phyloP scores from a whole-genome alignment of 2,113 vertebrate genomes.

The Pogonocichla stellata region DNA sequence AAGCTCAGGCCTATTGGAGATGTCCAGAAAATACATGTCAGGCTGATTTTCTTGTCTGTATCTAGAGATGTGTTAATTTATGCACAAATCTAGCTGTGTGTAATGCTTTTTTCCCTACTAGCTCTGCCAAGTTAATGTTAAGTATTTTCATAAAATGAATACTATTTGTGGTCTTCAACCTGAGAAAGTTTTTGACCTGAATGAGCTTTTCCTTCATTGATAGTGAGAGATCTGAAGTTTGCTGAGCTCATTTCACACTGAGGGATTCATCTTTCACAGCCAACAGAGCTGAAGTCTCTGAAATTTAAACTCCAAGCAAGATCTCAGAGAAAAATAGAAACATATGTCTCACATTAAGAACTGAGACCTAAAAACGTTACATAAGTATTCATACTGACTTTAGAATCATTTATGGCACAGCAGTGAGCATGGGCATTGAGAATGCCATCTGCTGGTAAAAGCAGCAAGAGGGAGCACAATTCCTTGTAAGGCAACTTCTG shows the following conservation, averaged over 20 bases:
- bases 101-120: not conserved
- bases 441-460: slow-evolving; percentile 66
- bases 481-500: not conserved
- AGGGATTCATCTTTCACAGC: not conserved
- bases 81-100: not conserved
- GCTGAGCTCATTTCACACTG: not conserved
- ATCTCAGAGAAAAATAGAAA: not conserved
- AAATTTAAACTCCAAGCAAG: not conserved
- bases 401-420: not conserved
- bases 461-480: not conserved
- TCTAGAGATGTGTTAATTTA: not conserved
- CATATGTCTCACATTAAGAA: not conserved
- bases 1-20: not conserved
- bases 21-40: not conserved
- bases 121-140: not conserved
- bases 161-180: not conserved
- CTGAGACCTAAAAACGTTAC: not conserved
- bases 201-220: not conserved
- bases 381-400: not conserved
- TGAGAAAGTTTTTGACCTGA: not conserved
- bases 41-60: not conserved
- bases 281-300: not conserved
- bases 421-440: not conserved
- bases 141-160: not conserved
- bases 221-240: not conserved